phyloP scores from a whole-genome alignment of 2,888 invertebrate species.

The Sphaerophoria rueppellii region DNA sequence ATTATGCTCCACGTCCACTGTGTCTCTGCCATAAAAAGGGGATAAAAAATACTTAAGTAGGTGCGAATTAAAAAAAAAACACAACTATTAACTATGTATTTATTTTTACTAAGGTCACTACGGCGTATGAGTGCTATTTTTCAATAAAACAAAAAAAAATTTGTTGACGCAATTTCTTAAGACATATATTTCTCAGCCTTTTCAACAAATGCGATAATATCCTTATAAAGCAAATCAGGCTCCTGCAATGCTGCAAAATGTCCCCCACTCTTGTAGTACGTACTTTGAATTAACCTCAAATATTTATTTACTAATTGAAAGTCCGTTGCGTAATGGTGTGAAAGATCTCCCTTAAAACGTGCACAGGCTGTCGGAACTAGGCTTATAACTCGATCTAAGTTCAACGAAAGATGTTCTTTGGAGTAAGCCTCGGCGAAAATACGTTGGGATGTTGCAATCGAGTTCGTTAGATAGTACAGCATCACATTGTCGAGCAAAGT shows the following conservation, averaged over 20 bases:
- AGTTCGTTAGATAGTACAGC: constrained; percentile 90
- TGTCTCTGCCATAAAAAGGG: no score
- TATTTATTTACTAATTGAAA: constrained; percentile 85
- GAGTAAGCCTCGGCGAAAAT: constrained; percentile 86
- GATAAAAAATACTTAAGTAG: no score
- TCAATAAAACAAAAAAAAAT: no score
- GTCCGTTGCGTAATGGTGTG: constrained; percentile 83
- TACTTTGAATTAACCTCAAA: constrained; percentile 87
- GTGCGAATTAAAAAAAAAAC: no score
- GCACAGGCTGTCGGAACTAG: constrained; percentile 89
- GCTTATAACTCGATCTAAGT: constrained; percentile 84
- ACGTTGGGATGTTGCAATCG: constrained; percentile 88
- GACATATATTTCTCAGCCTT: constrained; percentile 77
- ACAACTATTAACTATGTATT: no score
- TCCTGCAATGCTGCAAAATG: constrained; percentile 94
- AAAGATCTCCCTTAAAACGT: constrained; percentile 88
- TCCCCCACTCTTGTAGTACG: constrained; percentile 87
- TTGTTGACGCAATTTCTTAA: background rate
- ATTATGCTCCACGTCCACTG: no score
- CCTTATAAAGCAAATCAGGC: constrained; percentile 87
- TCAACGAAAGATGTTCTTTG: constrained; percentile 73
- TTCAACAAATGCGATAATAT: constrained; percentile 86
- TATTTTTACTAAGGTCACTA: no score
- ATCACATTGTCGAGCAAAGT: constrained; percentile 87
- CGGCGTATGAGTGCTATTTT: no score